phyloP scores from a whole-genome alignment of 2,113 vertebrate species.

The Nothoprocta perdicaria region DNA sequence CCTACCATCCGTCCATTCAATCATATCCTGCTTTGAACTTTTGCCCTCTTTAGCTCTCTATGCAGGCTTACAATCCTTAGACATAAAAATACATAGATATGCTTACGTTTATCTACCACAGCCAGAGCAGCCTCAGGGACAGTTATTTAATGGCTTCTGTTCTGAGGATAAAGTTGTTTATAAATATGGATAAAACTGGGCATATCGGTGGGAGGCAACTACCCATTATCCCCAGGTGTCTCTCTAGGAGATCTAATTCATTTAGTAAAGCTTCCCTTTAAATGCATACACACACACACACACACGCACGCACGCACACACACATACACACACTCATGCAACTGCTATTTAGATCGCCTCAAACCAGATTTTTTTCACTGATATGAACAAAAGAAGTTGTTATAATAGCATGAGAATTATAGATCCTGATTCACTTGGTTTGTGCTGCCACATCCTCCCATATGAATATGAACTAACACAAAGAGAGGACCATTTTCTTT shows the following conservation, averaged over 20 bases:
- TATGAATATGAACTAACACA: not conserved
- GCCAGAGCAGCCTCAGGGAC: conserved; percentile 69
- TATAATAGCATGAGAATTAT: not conserved
- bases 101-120: conserved; percentile 66
- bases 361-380: not conserved
- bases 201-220: conserved; percentile 48
- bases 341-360: not conserved
- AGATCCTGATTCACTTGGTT: not conserved
- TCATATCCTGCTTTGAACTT: conserved; percentile 54
- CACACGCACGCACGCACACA: not conserved
- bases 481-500: not conserved
- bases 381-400: not conserved
- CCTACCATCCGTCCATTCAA: not conserved
- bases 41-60: conserved; percentile 49
- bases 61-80: conserved; percentile 42
- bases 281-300: not conserved
- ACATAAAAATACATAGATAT: conserved; percentile 52
- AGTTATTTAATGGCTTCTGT: conserved; percentile 68
- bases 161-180: conserved; percentile 74
- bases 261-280: conserved; percentile 69
- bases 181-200: conserved; percentile 77
- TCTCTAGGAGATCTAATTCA: conserved; percentile 57
- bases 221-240: conserved; percentile 52
- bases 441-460: not conserved
- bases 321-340: not conserved